A percentile compares a stretch with the other conserved stretches of the same genome.
Evolutionary conservation across 2,797 vertebrate species (phyloP).

Genomic region (Paedocypris micromegethes): DNA sequence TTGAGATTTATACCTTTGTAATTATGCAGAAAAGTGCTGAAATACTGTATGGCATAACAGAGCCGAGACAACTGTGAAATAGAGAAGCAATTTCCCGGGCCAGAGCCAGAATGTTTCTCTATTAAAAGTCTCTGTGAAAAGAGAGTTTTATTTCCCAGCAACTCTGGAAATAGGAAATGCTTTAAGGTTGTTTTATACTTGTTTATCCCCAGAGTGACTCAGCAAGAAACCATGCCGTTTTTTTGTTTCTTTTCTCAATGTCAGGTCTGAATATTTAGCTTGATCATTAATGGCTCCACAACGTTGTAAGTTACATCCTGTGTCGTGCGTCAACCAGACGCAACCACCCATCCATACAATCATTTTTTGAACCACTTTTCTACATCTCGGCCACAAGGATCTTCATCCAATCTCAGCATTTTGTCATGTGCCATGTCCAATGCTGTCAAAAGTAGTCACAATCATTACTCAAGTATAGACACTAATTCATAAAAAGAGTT

Average conservation of each 20-base stretch:
- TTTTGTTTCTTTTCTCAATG: conserved; percentile 17
- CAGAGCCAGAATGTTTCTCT: background rate
- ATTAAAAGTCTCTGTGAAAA: conserved; percentile 6
- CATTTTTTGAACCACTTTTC: too few species aligned
- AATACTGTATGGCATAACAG: background rate
- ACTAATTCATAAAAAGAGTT: too few species aligned
- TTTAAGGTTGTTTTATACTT: conserved; percentile 13
- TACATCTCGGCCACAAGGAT: too few species aligned
- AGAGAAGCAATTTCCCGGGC: conserved; percentile 12
- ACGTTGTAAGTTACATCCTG: too few species aligned
- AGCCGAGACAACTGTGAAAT: conserved; percentile 9
- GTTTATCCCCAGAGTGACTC: conserved; percentile 26
- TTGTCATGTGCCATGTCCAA: too few species aligned
- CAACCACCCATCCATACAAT: too few species aligned
- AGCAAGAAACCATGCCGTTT: conserved; percentile 1
- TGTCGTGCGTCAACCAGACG: too few species aligned
- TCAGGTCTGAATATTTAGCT: conserved; percentile 12
- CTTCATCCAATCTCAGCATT: too few species aligned
- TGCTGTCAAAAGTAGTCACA: too few species aligned
- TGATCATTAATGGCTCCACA: too few species aligned
- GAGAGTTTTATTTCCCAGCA: background rate
- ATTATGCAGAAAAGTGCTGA: conserved; percentile 12
- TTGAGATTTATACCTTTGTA: conserved; percentile 30
- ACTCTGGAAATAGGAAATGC: conserved; percentile 5
- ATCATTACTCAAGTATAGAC: too few species aligned